Conservation (phyloP, 2,113 vertebrate genomes). For the Uropsilus gracilis region DNA sequence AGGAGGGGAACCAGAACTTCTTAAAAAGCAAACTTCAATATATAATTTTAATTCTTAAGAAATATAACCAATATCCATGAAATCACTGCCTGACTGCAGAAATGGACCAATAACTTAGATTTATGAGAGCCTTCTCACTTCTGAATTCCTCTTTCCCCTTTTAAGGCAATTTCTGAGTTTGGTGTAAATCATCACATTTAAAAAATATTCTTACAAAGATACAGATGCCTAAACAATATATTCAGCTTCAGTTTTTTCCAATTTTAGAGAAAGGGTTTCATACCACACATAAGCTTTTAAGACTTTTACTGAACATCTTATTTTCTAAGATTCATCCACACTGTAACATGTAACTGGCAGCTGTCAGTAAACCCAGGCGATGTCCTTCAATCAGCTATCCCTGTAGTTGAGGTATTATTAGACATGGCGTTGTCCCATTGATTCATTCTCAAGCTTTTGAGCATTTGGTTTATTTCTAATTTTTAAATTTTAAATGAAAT, state of each 20-base stretch:
- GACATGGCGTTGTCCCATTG: no score
- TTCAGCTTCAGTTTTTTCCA: constrained; percentile 2
- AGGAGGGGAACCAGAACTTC: background rate
- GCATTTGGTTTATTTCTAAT: background rate
- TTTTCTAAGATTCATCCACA: background rate
- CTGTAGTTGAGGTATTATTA: background rate
- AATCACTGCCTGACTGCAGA: background rate
- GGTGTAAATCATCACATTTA: background rate
- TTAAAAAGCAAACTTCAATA: background rate
- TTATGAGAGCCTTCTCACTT: background rate
- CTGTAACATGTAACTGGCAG: background rate
- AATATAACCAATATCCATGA: background rate
- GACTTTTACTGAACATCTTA: background rate
- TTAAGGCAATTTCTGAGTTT: background rate
- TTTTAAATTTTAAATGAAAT: constrained; percentile 24
- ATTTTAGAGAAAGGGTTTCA: constrained; percentile 10
- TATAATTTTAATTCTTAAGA: constrained; percentile 9
- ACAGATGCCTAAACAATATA: background rate
- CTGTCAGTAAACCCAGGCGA: no score
- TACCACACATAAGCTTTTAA: background rate
- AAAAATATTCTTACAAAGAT: constrained; percentile 30
- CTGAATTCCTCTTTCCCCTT: background rate
- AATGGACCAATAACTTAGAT: background rate
- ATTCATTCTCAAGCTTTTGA: background rate
- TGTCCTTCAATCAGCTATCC: background rate